A percentile compares a stretch with the other conserved stretches of the same genome.
Evolutionary conservation across 2,888 invertebrate genomes (phyloP).

Genomic region (Chloroclysta siterata): DNA sequence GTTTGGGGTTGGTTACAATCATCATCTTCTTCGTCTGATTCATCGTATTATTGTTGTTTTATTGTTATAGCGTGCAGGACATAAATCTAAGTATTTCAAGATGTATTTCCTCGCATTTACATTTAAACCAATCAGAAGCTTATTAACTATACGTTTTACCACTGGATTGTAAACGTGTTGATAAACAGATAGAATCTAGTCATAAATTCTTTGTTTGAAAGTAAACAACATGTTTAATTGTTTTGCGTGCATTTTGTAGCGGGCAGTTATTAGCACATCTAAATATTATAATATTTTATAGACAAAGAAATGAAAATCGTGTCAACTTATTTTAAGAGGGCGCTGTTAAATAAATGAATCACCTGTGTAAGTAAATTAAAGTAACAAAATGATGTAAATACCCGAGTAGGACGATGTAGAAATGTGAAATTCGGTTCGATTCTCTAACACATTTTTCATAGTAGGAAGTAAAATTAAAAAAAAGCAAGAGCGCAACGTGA

Average conservation of each 20-base stretch:
- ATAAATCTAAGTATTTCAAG: no score
- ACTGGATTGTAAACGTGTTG: slow-evolving; percentile 22
- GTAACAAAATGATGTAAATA: no score
- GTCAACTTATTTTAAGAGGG: background rate
- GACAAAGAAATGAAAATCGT: background rate
- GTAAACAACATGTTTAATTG: slow-evolving; percentile 30
- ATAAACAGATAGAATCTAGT: slow-evolving; percentile 40
- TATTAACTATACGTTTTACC: slow-evolving; percentile 9
- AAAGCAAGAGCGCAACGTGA: no score
- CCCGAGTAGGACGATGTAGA: no score
- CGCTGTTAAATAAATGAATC: background rate
- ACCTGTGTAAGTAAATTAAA: no score
- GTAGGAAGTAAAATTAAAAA: no score
- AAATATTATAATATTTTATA: background rate
- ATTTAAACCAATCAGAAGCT: background rate
- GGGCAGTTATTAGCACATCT: slow-evolving; percentile 1
- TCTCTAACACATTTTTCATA: no score
- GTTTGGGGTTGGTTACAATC: no score
- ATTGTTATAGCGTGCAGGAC: no score
- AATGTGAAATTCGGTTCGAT: no score
- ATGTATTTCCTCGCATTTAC: slow-evolving; percentile 20
- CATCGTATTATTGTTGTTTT: no score
- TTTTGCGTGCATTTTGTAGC: slow-evolving; percentile 21
- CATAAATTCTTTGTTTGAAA: slow-evolving; percentile 48
- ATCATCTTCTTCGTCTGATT: no score